A percentile compares a stretch with the other conserved stretches of the same genome.
These are phyloP conservation scores for Epinephelus moara DNA, from an alignment of 2,113 vertebrate genomes.

Conservation along the genomic window DNA sequence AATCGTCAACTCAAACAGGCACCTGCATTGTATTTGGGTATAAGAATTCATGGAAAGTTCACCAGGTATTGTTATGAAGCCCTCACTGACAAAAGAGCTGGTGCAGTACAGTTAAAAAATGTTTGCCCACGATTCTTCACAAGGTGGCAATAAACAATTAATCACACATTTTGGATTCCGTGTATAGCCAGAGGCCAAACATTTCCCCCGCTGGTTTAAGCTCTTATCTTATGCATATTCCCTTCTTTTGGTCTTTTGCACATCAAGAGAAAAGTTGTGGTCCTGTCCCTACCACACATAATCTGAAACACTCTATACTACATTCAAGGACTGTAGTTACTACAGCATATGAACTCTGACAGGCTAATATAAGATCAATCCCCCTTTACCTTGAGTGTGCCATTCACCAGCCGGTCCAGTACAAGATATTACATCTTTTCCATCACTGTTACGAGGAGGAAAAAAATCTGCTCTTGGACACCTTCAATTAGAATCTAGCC, in stretches of 20 bases:
- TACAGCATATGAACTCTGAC: constrained; percentile 26
- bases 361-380: constrained; percentile 9
- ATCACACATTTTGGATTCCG: constrained; percentile 44
- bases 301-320: constrained; percentile 13
- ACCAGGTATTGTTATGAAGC: constrained; percentile 30
- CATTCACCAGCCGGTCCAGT: constrained; percentile 6
- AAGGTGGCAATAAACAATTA: constrained; percentile 56
- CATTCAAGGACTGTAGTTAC: constrained; percentile 15
- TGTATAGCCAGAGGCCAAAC: constrained; percentile 34
- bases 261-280: constrained; percentile 27
- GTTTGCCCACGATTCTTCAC: constrained; percentile 27
- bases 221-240: constrained; percentile 25
- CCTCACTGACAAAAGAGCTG: constrained; percentile 24
- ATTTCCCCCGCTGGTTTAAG: constrained; percentile 17
- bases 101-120: constrained; percentile 32
- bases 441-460: constrained; percentile 19
- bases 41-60: constrained; percentile 55
- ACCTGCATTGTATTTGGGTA: constrained; percentile 56
- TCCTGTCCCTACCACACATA: constrained; percentile 14
- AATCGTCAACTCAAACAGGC: constrained; percentile 77
- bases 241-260: constrained; percentile 24
- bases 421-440: constrained; percentile 50
- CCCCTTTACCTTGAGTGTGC: constrained; percentile 26
- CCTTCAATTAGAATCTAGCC: constrained; percentile 55
- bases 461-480: constrained; percentile 39